phyloP scores from a whole-genome alignment of 53 echinoderm and acorn worm genomes.

The Holothuria scabra region DNA sequence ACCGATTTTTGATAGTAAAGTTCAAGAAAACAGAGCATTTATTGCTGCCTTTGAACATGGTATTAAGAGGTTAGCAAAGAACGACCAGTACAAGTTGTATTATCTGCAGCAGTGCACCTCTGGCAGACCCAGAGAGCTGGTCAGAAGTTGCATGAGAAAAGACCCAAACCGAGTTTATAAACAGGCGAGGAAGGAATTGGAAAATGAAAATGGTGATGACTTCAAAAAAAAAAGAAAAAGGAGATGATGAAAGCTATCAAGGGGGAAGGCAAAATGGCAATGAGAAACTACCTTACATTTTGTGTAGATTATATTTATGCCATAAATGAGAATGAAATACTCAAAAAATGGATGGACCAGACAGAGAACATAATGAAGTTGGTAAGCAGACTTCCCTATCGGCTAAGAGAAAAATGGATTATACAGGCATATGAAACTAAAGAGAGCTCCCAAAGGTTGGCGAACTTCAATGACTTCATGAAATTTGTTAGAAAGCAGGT shows the following conservation, averaged over 20 bases:
- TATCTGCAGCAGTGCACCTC: conserved; percentile 69
- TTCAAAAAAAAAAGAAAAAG: conserved; percentile 39
- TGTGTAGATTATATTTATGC: conserved; percentile 48
- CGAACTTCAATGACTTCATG: conserved; percentile 32
- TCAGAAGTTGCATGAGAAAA: conserved; percentile 61
- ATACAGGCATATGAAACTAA: conserved; percentile 8
- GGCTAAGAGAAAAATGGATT: conserved; percentile 58
- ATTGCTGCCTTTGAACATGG: conserved; percentile 44
- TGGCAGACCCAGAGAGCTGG: conserved; percentile 60
- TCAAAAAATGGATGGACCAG: conserved; percentile 36
- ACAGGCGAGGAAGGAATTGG: conserved; percentile 43
- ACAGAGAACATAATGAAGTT: conserved; percentile 63
- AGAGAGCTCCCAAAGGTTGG: background rate
- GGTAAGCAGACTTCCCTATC: conserved; percentile 60
- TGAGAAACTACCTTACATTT: conserved; percentile 65
- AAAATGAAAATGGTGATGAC: conserved; percentile 59
- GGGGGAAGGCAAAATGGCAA: conserved; percentile 50
- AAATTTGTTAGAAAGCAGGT: conserved; percentile 46
- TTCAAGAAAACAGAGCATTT: conserved; percentile 35
- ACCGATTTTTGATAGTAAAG: background rate
- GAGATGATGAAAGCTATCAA: conserved; percentile 60
- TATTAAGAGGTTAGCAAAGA: conserved; percentile 38
- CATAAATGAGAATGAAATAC: conserved; percentile 39
- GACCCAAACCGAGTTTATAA: conserved; percentile 43
- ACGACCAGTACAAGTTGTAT: conserved; percentile 59